These are phyloP conservation scores for Laticauda laticaudata DNA, from an alignment of 2,113 vertebrate species.

Conservation along the genomic window DNA sequence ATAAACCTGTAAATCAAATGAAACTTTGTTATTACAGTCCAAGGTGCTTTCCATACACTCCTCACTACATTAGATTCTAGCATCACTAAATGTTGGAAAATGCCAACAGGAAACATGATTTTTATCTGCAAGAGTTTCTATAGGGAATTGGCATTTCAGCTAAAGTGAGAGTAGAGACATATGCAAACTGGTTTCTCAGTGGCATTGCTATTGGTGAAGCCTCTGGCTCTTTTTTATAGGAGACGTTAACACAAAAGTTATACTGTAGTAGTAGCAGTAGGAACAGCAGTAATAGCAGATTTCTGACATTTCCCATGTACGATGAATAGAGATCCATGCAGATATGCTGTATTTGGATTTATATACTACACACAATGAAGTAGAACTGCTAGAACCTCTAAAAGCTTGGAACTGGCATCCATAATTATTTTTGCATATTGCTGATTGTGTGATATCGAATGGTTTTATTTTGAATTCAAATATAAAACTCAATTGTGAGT, in stretches of 20 bases:
- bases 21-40: conserved; percentile 9
- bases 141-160: not conserved
- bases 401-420: not conserved
- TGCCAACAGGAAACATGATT: not conserved
- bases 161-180: not conserved
- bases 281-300: not conserved
- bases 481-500: not conserved
- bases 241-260: not conserved
- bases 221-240: not conserved
- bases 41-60: conserved; percentile 16
- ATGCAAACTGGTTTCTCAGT: not conserved
- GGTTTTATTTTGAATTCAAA: not conserved
- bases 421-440: not conserved
- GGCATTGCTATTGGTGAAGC: not conserved
- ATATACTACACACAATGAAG: not conserved
- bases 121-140: conserved; percentile 1
- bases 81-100: not conserved
- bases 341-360: not conserved
- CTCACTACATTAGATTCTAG: conserved; percentile 43
- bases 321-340: not conserved
- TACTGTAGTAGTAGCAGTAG: not conserved
- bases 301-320: not conserved
- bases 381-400: not conserved
- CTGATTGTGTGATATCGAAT: not conserved
- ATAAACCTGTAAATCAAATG: conserved; percentile 9